Evolutionary conservation across 2,888 invertebrate genomes (phyloP).

Genomic region (Balanococcus diminutus): DNA sequence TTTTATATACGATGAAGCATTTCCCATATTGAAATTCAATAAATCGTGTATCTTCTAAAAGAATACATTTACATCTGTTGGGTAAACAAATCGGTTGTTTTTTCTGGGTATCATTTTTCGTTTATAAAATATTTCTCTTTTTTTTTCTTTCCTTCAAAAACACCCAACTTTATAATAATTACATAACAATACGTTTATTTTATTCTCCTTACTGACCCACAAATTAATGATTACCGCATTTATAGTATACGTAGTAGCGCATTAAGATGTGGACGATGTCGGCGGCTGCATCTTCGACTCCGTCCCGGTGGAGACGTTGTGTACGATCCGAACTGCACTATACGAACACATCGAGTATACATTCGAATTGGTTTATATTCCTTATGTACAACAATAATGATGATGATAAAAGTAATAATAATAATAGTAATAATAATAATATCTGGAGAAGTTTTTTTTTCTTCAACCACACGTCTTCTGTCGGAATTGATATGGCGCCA

Average conservation of each 20-base stretch:
- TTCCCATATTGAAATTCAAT: background rate
- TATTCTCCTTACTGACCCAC: slow-evolving; percentile 52
- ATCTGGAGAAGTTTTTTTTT: slow-evolving; percentile 53
- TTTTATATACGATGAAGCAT: too few species aligned
- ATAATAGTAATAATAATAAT: slow-evolving; percentile 54
- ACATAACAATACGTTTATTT: slow-evolving; percentile 45
- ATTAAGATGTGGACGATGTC: background rate
- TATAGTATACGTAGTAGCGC: slow-evolving; percentile 18
- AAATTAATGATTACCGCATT: slow-evolving; percentile 54
- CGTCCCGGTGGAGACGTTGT: background rate
- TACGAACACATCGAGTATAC: background rate
- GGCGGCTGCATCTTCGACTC: background rate
- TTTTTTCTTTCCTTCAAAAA: too few species aligned
- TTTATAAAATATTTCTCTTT: background rate
- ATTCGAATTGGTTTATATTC: slow-evolving; percentile 49
- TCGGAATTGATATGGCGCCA: slow-evolving; percentile 55
- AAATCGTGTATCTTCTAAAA: background rate
- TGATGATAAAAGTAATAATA: slow-evolving; percentile 52
- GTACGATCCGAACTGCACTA: background rate
- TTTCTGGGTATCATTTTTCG: background rate
- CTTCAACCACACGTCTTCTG: slow-evolving; percentile 51
- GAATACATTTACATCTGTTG: background rate
- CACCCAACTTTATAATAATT: slow-evolving; percentile 38
- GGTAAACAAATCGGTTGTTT: background rate
- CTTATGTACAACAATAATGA: slow-evolving; percentile 46